Percentiles rank a stretch among this genome's conserved stretches.
Conservation (phyloP, 2,888 invertebrate genomes). For the Homarus gammarus region DNA sequence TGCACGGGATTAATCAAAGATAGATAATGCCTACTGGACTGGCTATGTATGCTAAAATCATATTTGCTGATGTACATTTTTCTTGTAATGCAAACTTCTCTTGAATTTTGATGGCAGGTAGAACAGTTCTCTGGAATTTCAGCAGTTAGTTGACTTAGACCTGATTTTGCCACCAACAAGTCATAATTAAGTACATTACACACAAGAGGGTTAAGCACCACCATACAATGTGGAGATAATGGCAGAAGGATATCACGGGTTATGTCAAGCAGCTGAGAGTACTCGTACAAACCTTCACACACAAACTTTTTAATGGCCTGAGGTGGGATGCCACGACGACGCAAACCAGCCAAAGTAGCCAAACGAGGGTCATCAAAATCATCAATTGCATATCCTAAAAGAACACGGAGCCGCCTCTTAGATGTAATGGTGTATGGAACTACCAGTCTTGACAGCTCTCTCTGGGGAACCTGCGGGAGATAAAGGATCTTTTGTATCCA, state of each 20-base stretch:
- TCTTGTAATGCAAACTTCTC: neutral
- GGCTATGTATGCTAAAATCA: constrained; percentile 31
- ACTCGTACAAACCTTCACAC: constrained; percentile 17
- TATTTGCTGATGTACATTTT: constrained; percentile 60
- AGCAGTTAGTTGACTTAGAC: neutral
- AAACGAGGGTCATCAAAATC: constrained; percentile 64
- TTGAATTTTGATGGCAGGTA: neutral
- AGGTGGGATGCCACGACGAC: constrained; percentile 60
- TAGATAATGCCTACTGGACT: constrained; percentile 25
- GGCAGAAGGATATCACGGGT: constrained; percentile 31
- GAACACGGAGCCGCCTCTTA: constrained; percentile 20
- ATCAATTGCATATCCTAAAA: neutral
- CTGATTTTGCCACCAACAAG: neutral
- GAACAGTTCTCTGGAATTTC: neutral
- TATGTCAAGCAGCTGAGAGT: constrained; percentile 40
- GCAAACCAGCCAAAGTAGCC: constrained; percentile 60
- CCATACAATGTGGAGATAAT: constrained; percentile 1
- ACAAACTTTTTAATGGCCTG: constrained; percentile 41
- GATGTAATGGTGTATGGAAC: constrained; percentile 53
- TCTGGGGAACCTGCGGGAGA: constrained; percentile 47
- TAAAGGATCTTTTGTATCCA: constrained; percentile 53
- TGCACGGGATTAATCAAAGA: constrained; percentile 15
- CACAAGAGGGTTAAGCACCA: constrained; percentile 53
- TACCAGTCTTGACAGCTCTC: constrained; percentile 52
- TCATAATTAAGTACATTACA: constrained; percentile 56